phyloP scores from a whole-genome alignment of 2,888 invertebrate genomes.

The Stenichneumon culpator region DNA sequence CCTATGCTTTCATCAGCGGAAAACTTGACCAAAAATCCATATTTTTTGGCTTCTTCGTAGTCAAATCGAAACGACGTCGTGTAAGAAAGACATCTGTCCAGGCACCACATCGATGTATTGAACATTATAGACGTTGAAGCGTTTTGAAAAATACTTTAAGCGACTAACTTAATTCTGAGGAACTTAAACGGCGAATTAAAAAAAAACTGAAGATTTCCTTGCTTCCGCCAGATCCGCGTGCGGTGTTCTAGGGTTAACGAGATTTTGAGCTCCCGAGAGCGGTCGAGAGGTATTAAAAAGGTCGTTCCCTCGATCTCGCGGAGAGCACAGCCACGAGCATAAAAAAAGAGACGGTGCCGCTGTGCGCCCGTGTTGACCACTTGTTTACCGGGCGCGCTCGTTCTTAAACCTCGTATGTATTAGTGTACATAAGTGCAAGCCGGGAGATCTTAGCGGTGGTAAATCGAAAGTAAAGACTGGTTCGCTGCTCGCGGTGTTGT shows the following conservation, averaged over 20 bases:
- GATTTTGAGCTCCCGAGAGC: background rate
- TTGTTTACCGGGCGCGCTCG: constrained; percentile 13
- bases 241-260: background rate
- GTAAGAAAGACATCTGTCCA: background rate
- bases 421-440: constrained; percentile 3
- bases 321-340: background rate
- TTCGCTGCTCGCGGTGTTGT: constrained; percentile 31
- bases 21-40: background rate
- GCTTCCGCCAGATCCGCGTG: background rate
- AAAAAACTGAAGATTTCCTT: background rate
- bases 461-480: constrained; percentile 64
- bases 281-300: background rate
- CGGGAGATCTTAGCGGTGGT: background rate
- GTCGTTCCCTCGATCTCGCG: background rate
- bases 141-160: background rate
- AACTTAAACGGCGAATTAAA: background rate
- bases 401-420: background rate
- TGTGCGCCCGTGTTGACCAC: background rate
- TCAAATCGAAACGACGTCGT: background rate
- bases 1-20: background rate
- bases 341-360: background rate
- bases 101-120: too few species aligned
- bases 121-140: background rate
- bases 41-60: background rate
- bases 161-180: too few species aligned